Percentiles rank a stretch among this genome's conserved stretches.
Conservation (phyloP, 1,140 invertebrate genomes). For the Sarcophaga bullata region DNA sequence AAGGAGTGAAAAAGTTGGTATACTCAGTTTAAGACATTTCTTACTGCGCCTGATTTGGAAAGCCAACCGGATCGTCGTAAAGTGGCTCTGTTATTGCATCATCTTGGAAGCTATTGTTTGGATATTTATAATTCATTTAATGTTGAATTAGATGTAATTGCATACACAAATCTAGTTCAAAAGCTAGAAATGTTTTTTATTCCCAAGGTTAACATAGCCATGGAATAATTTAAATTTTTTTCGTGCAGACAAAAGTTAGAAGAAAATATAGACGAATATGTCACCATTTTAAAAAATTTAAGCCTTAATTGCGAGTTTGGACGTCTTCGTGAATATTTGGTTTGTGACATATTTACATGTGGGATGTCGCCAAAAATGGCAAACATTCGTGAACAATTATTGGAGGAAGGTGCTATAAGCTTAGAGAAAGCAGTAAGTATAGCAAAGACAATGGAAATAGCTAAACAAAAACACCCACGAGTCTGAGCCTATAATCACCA, state of each 20-base stretch:
- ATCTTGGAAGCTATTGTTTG: constrained; percentile 48
- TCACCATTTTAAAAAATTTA: constrained; percentile 48
- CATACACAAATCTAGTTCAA: constrained; percentile 38
- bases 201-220: constrained; percentile 49
- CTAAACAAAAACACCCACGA: neutral
- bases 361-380: constrained; percentile 30
- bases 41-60: constrained; percentile 46
- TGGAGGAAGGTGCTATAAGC: constrained; percentile 34
- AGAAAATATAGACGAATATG: constrained; percentile 49
- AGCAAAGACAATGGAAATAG: constrained; percentile 37
- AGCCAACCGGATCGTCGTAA: constrained; percentile 47
- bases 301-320: constrained; percentile 50
- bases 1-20: constrained; percentile 48
- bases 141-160: constrained; percentile 33
- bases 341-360: constrained; percentile 48
- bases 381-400: constrained; percentile 29
- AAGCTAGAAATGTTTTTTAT: constrained; percentile 49
- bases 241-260: constrained; percentile 47
- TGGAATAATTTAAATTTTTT: constrained; percentile 52
- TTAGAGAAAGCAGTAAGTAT: constrained; percentile 42
- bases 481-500: neutral
- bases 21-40: constrained; percentile 47
- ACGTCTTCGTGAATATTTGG: constrained; percentile 45
- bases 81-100: constrained; percentile 49
- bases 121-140: constrained; percentile 49